Evolutionary conservation across 2,113 vertebrate genomes (phyloP).

Genomic region (Opisthocomus hoazin): DNA sequence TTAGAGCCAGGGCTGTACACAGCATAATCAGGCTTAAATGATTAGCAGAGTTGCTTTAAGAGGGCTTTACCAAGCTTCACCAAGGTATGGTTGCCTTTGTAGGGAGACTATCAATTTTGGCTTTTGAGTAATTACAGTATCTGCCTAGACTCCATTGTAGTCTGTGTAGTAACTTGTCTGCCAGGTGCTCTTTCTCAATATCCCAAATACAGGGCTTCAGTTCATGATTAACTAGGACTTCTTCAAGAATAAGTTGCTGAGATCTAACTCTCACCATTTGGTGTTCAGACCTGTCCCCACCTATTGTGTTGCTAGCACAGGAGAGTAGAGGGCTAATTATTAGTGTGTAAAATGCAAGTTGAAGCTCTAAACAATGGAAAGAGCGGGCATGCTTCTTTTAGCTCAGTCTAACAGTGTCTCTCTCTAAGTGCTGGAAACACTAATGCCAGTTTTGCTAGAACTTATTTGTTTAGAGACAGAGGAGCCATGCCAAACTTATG

Average conservation of each 20-base stretch:
- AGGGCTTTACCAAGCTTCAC: slow-evolving; percentile 13
- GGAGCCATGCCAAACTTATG: neutral
- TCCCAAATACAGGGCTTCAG: neutral
- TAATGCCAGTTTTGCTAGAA: neutral
- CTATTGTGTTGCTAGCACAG: neutral
- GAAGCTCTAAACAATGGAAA: slow-evolving; percentile 6
- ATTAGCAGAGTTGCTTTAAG: slow-evolving; percentile 26
- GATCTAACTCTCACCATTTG: neutral
- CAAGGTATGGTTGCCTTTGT: neutral
- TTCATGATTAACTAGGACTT: neutral
- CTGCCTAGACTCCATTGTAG: neutral
- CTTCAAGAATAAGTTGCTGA: neutral
- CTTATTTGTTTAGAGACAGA: neutral
- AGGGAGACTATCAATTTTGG: neutral
- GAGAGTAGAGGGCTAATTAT: neutral
- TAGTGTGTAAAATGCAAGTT: neutral
- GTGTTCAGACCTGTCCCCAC: neutral
- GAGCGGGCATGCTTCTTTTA: neutral
- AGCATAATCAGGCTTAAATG: slow-evolving; percentile 38
- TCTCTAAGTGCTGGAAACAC: neutral
- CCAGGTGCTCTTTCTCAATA: slow-evolving; percentile 13
- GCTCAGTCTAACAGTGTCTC: neutral
- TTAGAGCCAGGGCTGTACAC: neutral
- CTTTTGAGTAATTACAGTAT: slow-evolving; percentile 36
- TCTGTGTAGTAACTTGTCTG: neutral